phyloP scores from a whole-genome alignment of 2,888 invertebrate species.

The Thymelicus sylvestris region DNA sequence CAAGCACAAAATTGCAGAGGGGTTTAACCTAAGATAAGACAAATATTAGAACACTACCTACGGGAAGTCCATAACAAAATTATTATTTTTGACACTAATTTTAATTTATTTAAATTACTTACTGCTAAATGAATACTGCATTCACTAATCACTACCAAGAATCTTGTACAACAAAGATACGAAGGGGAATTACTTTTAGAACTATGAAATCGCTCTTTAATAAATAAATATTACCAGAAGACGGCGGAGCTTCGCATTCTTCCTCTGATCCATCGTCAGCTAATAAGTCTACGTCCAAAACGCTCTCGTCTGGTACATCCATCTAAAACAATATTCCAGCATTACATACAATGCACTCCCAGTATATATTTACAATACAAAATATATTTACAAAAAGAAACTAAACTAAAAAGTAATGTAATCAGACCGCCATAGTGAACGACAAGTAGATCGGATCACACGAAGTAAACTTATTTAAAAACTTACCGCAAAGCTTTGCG shows the following conservation, averaged over 20 bases:
- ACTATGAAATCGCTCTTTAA: not conserved
- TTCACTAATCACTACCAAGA: not conserved
- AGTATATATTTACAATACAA: conserved; percentile 6
- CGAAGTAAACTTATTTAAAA: conserved; percentile 58
- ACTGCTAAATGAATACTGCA: not conserved
- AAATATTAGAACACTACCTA: no score
- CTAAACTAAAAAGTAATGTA: conserved; percentile 52
- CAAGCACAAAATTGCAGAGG: no score
- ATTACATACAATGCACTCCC: conserved; percentile 41
- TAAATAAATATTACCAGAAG: conserved; percentile 69
- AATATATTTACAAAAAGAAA: conserved; percentile 39
- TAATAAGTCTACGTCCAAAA: conserved; percentile 89
- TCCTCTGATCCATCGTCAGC: conserved; percentile 90
- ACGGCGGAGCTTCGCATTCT: conserved; percentile 87
- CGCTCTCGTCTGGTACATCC: conserved; percentile 80
- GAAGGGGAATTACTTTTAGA: not conserved
- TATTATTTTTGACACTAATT: conserved; percentile 3
- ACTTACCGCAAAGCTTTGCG: conserved; percentile 79
- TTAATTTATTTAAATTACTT: not conserved
- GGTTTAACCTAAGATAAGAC: no score
- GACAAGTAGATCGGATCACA: conserved; percentile 63
- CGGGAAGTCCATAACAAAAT: no score
- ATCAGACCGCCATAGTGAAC: conserved; percentile 83
- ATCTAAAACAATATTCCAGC: conserved; percentile 62
- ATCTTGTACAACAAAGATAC: not conserved